These are phyloP conservation scores for Pangasius krempfi DNA, from an alignment of 2,797 vertebrate genomes.

Conservation along the genomic window DNA sequence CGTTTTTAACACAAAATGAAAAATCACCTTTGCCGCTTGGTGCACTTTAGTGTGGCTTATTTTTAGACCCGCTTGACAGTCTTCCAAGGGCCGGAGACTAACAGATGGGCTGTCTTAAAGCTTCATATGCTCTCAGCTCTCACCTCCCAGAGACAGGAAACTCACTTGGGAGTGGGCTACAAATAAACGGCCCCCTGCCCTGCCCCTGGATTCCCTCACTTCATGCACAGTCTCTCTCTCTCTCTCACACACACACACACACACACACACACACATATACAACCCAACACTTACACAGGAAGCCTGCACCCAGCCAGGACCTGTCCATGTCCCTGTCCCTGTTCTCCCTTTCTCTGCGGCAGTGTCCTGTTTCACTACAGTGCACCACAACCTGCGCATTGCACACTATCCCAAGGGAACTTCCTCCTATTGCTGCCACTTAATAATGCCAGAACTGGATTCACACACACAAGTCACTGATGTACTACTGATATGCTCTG, in stretches of 20 bases:
- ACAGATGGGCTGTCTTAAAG: slow-evolving; percentile 98
- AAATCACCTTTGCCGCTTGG: slow-evolving; percentile 88
- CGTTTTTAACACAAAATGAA: slow-evolving; percentile 81
- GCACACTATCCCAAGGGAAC: slow-evolving; percentile 22
- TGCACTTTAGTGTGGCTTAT: slow-evolving; percentile 87
- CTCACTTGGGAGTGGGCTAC: slow-evolving; percentile 87
- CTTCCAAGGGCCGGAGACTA: slow-evolving; percentile 91
- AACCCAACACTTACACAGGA: slow-evolving; percentile 32
- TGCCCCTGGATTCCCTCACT: slow-evolving; percentile 55
- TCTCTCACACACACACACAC: slow-evolving; percentile 37
- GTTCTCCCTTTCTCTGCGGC: slow-evolving; percentile 46
- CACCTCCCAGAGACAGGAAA: slow-evolving; percentile 93
- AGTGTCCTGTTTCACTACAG: slow-evolving; percentile 50
- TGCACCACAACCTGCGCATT: slow-evolving; percentile 34
- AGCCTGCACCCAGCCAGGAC: slow-evolving; percentile 42
- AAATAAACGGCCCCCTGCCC: slow-evolving; percentile 78
- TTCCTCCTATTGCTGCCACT: slow-evolving; percentile 37
- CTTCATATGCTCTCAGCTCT: slow-evolving; percentile 93
- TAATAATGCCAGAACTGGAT: slow-evolving; percentile 33
- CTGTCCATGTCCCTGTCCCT: slow-evolving; percentile 48
- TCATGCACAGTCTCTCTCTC: slow-evolving; percentile 5
- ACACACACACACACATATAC: slow-evolving; percentile 28
- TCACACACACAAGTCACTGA: not conserved
- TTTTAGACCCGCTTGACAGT: slow-evolving; percentile 92
- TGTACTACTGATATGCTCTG: not conserved